Percentiles rank a stretch among this genome's conserved stretches.
These are phyloP conservation scores for Oscheius myriophilus DNA, from an alignment of 2,888 invertebrate species.

Conservation along the genomic window DNA sequence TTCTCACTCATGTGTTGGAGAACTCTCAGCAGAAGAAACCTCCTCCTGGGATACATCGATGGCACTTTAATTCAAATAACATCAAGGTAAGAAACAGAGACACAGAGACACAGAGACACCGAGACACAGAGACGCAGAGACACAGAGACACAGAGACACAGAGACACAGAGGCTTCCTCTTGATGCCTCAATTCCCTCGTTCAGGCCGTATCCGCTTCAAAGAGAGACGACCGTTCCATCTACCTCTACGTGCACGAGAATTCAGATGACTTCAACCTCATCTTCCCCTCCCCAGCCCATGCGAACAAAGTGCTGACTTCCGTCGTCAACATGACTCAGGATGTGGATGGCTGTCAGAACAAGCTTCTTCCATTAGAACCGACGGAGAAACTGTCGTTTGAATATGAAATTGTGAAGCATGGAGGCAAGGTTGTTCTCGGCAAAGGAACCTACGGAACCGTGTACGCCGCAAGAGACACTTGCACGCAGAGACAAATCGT, in stretches of 20 bases:
- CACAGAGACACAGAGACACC: too few relatives aligned
- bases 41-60: conserved; percentile 76
- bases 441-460: conserved; percentile 76
- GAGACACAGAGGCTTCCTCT: too few relatives aligned
- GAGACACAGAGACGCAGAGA: too few relatives aligned
- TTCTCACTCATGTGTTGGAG: conserved; percentile 81
- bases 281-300: conserved; percentile 88
- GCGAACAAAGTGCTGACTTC: conserved; percentile 59
- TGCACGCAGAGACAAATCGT: conserved; percentile 80
- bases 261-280: conserved; percentile 98
- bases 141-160: too few relatives aligned
- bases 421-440: conserved; percentile 79
- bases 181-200: neutral
- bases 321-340: conserved; percentile 54
- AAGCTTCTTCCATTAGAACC: conserved; percentile 48
- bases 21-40: conserved; percentile 63
- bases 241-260: conserved; percentile 97
- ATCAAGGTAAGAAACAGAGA: conserved; percentile 74
- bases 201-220: conserved; percentile 84
- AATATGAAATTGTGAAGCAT: conserved; percentile 90
- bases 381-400: conserved; percentile 74
- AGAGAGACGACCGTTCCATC: conserved; percentile 91
- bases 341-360: conserved; percentile 56
- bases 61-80: conserved; percentile 89
- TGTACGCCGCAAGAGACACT: conserved; percentile 80